These are phyloP conservation scores for Thereva nobilitata DNA, from an alignment of 2,888 invertebrate species.

Conservation along the genomic window DNA sequence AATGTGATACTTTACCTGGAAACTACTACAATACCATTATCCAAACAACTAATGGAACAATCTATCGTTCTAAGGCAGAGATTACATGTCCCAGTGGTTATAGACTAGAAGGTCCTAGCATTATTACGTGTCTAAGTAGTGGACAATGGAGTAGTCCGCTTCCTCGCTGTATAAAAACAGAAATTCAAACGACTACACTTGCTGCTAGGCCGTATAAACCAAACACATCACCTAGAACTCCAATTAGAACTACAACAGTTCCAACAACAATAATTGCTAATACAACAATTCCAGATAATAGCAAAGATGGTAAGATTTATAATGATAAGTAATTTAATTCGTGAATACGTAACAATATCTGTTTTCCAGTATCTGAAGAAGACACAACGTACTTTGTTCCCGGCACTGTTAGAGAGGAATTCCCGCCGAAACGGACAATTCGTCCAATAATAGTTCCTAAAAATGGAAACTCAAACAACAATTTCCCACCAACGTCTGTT, in stretches of 20 bases:
- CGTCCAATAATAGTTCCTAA: conserved; percentile 53
- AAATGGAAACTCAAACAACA: conserved; percentile 49
- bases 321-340: neutral
- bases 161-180: conserved; percentile 74
- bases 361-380: conserved; percentile 52
- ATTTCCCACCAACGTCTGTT: conserved; percentile 59
- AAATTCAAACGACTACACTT: conserved; percentile 56
- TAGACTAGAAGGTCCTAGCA: conserved; percentile 68
- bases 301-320: conserved; percentile 50
- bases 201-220: conserved; percentile 52
- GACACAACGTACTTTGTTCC: conserved; percentile 55
- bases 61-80: conserved; percentile 73
- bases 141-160: conserved; percentile 79
- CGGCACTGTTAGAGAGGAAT: conserved; percentile 58
- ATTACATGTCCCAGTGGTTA: conserved; percentile 75
- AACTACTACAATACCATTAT: conserved; percentile 60
- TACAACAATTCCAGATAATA: conserved; percentile 50
- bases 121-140: conserved; percentile 71
- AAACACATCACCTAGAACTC: conserved; percentile 54
- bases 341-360: neutral
- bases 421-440: conserved; percentile 57
- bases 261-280: conserved; percentile 47
- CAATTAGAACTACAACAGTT: conserved; percentile 4
- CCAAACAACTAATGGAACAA: conserved; percentile 70
- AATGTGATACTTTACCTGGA: conserved; percentile 71